Evolutionary conservation across 2,113 vertebrate genomes (phyloP).

Genomic region (Bungarus multicinctus): DNA sequence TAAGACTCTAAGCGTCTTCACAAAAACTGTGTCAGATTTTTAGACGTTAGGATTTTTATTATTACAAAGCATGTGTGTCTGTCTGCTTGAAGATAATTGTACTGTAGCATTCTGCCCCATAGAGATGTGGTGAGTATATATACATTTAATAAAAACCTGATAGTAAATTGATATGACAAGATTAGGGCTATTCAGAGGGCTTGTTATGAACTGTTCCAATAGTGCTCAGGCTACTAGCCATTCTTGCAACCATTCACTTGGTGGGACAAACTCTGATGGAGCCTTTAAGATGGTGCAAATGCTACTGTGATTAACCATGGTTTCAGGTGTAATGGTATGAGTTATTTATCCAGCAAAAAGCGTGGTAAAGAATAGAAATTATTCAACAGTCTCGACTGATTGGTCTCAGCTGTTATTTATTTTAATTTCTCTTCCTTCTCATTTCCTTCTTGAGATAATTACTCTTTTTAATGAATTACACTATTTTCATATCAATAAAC

Average conservation of each 20-base stretch:
- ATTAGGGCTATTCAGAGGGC: background rate
- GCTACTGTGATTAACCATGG: background rate
- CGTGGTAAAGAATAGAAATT: background rate
- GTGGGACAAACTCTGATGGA: background rate
- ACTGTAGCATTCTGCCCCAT: background rate
- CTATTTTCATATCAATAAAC: background rate
- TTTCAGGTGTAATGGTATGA: background rate
- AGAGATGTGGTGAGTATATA: background rate
- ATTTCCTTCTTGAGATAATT: background rate
- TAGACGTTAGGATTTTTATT: background rate
- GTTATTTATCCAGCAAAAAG: background rate
- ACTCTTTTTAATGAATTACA: background rate
- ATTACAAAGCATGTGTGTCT: background rate
- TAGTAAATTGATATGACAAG: background rate
- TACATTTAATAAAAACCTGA: background rate
- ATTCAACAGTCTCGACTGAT: background rate
- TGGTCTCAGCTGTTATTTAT: background rate
- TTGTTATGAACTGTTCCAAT: background rate
- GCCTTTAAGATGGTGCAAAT: background rate
- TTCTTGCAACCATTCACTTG: background rate
- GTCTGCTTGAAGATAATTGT: background rate
- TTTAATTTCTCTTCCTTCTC: background rate
- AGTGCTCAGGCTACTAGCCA: background rate
- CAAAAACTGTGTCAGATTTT: background rate
- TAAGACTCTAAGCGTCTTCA: too few species aligned